A percentile compares a stretch with the other conserved stretches of the same genome.
phyloP scores from a whole-genome alignment of 2,797 vertebrate genomes.

The Sebastes paucispinis region DNA sequence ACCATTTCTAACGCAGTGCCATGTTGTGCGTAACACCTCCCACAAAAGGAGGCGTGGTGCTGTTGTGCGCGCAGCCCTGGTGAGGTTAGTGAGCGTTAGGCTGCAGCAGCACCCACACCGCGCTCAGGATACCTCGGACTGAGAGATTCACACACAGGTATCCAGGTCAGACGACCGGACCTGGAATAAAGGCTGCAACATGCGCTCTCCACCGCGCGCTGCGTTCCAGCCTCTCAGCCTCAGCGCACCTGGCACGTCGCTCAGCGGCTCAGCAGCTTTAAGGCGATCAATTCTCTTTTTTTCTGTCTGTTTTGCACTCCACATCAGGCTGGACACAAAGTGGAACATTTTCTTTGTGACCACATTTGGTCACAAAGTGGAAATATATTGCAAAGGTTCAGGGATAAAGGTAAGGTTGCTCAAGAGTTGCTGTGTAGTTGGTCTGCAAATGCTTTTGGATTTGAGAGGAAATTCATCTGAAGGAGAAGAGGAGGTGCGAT shows the following conservation, averaged over 20 bases:
- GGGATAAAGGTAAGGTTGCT: too few relatives aligned
- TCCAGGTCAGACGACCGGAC: conserved; percentile 57
- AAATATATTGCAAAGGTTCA: neutral
- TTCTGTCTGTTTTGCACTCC: conserved; percentile 44
- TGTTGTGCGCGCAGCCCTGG: conserved; percentile 28
- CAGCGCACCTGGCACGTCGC: conserved; percentile 44
- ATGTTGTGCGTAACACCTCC: conserved; percentile 51
- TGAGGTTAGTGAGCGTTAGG: conserved; percentile 32
- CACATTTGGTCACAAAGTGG: conserved; percentile 1
- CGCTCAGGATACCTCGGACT: conserved; percentile 50
- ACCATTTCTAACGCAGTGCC: neutral
- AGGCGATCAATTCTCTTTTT: conserved; percentile 14
- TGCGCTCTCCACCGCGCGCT: conserved; percentile 57
- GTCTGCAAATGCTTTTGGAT: neutral
- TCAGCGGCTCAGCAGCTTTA: conserved; percentile 40
- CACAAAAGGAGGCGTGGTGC: conserved; percentile 50
- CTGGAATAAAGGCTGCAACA: conserved; percentile 56
- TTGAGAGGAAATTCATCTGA: neutral
- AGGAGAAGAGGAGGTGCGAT: neutral
- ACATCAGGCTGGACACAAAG: conserved; percentile 19
- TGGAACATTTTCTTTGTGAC: too few relatives aligned
- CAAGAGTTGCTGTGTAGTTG: too few relatives aligned
- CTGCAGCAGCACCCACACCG: conserved; percentile 36
- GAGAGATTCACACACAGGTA: conserved; percentile 49
- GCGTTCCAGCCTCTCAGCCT: conserved; percentile 50